A percentile compares a stretch with the other conserved stretches of the same genome.
These are phyloP conservation scores for Cheilosia variabilis DNA, from an alignment of 2,888 invertebrate species.

Conservation along the genomic window DNA sequence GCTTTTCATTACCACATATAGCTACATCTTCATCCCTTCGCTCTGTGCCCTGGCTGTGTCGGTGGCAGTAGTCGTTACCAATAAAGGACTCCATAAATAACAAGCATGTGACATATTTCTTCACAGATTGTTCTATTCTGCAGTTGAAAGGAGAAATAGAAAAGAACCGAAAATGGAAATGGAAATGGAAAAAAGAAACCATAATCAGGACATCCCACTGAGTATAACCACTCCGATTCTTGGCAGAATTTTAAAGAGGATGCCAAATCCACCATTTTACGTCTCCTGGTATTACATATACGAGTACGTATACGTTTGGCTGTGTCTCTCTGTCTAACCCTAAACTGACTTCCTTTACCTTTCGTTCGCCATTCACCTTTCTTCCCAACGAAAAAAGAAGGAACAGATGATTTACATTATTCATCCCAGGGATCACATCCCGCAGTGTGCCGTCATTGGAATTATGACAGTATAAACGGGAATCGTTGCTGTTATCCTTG, in stretches of 20 bases:
- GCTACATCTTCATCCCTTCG: conserved; percentile 47
- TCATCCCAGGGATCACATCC: conserved; percentile 72
- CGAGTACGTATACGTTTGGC: conserved; percentile 3
- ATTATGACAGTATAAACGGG: conserved; percentile 71
- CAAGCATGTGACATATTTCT: conserved; percentile 77
- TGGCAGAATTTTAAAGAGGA: conserved; percentile 41
- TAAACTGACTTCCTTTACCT: conserved; percentile 67
- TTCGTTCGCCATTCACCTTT: conserved; percentile 7
- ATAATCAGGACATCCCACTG: conserved; percentile 69
- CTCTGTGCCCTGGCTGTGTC: conserved; percentile 11
- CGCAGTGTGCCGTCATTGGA: conserved; percentile 62
- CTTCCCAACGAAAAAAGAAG: background rate
- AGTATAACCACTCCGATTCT: conserved; percentile 40
- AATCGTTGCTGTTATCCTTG: conserved; percentile 61
- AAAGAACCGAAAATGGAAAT: conserved; percentile 29
- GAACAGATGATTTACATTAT: conserved; percentile 61
- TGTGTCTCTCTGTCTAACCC: conserved; percentile 47
- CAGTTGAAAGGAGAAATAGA: conserved; percentile 34
- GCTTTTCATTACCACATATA: conserved; percentile 65
- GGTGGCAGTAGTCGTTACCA: conserved; percentile 60
- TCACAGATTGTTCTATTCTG: conserved; percentile 56
- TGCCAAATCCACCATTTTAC: conserved; percentile 44
- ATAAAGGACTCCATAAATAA: conserved; percentile 78
- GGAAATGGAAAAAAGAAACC: conserved; percentile 32
- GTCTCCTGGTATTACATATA: background rate